Percentiles rank a stretch among this genome's conserved stretches.
phyloP scores from a whole-genome alignment of 1,140 invertebrate genomes.

The Tyrophagus putrescentiae region DNA sequence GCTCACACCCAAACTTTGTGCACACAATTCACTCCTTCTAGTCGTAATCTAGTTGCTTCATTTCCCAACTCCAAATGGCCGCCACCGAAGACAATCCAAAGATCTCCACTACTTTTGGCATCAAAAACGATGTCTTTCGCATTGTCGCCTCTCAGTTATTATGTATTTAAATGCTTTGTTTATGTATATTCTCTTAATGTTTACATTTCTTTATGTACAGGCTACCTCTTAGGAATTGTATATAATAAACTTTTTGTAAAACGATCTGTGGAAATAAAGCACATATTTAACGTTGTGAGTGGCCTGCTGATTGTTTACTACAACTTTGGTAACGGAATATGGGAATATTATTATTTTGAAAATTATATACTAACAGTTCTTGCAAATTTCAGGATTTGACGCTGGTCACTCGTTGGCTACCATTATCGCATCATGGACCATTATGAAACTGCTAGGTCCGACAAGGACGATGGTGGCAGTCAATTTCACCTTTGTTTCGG shows the following conservation, averaged over 20 bases:
- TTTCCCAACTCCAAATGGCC: neutral
- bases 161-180: neutral
- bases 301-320: conserved; percentile 57
- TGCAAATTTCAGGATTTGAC: conserved; percentile 35
- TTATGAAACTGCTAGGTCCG: neutral
- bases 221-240: conserved; percentile 57
- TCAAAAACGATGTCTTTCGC: neutral
- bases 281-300: conserved; percentile 53
- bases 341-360: conserved; percentile 3
- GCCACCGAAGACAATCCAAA: neutral
- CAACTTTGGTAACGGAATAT: conserved; percentile 48
- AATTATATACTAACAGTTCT: conserved; percentile 26
- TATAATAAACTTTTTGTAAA: conserved; percentile 46
- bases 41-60: too few species aligned
- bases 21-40: too few species aligned
- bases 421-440: conserved; percentile 48
- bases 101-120: neutral
- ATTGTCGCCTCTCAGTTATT: neutral
- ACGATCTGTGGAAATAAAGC: conserved; percentile 43
- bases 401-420: conserved; percentile 54
- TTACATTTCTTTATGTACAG: conserved; percentile 37
- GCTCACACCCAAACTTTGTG: too few species aligned
- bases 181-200: conserved; percentile 2
- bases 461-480: neutral
- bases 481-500: conserved; percentile 20